phyloP scores from a whole-genome alignment of 2,797 vertebrate genomes.

The Heterohyrax brucei region DNA sequence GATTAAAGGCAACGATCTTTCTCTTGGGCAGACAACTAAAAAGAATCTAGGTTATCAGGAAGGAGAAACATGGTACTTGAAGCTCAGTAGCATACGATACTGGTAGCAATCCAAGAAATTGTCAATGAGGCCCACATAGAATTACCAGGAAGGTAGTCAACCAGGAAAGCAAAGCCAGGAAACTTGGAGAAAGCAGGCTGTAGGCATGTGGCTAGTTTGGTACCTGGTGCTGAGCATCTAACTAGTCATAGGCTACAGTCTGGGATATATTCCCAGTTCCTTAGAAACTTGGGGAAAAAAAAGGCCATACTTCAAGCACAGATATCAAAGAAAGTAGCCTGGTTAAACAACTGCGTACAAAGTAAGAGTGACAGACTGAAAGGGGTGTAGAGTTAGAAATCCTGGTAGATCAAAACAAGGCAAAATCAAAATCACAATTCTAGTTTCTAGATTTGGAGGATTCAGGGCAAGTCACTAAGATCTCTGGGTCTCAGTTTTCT shows the following conservation, averaged over 20 bases:
- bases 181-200: not conserved
- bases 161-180: not conserved
- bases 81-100: rapidly evolving
- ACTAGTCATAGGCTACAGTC: rapidly evolving
- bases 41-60: not conserved
- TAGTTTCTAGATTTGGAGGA: constrained; percentile 12
- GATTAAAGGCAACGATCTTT: not conserved
- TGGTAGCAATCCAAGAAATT: not conserved
- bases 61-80: not conserved
- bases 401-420: not conserved
- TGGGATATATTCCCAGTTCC: not conserved
- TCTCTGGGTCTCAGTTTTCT: too few relatives aligned
- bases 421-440: too few relatives aligned
- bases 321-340: not conserved
- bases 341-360: constrained; percentile 17
- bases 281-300: not conserved
- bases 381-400: not conserved
- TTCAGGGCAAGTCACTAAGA: not conserved
- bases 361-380: not conserved
- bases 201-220: too few relatives aligned
- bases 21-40: not conserved
- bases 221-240: not conserved
- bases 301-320: not conserved
- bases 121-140: not conserved
- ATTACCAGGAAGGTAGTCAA: not conserved